These are phyloP conservation scores for Agapornis canus DNA, from an alignment of 2,797 vertebrate genomes.

Conservation along the genomic window DNA sequence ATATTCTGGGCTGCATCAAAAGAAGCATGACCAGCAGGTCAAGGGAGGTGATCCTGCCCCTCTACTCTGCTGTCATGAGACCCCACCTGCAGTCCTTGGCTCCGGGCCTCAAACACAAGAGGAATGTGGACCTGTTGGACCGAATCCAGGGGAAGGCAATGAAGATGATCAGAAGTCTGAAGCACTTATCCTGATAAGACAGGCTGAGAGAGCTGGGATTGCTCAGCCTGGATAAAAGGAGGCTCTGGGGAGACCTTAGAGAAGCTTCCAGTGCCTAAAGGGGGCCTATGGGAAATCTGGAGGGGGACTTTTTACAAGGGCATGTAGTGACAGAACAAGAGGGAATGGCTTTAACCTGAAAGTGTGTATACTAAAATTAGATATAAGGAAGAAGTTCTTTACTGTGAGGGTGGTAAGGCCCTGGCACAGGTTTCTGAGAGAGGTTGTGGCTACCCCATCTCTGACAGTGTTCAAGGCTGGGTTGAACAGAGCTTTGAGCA, in stretches of 20 bases:
- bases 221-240: neutral
- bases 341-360: neutral
- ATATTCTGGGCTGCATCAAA: too few species aligned
- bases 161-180: neutral
- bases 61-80: too few species aligned
- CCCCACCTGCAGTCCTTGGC: neutral
- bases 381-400: neutral
- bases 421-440: neutral
- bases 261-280: neutral
- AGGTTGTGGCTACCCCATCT: neutral
- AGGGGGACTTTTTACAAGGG: neutral
- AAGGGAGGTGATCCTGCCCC: too few species aligned
- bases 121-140: neutral
- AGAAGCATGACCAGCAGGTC: too few species aligned
- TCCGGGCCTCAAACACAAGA: neutral
- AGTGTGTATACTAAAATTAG: neutral
- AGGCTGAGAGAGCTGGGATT: neutral
- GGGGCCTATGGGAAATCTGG: neutral
- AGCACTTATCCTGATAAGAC: neutral
- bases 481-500: neutral
- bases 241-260: neutral
- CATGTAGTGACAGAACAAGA: neutral
- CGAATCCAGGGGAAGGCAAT: neutral
- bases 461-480: neutral
- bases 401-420: neutral